phyloP scores from a whole-genome alignment of 2,888 invertebrate genomes.

The Eupsilia transversa region DNA sequence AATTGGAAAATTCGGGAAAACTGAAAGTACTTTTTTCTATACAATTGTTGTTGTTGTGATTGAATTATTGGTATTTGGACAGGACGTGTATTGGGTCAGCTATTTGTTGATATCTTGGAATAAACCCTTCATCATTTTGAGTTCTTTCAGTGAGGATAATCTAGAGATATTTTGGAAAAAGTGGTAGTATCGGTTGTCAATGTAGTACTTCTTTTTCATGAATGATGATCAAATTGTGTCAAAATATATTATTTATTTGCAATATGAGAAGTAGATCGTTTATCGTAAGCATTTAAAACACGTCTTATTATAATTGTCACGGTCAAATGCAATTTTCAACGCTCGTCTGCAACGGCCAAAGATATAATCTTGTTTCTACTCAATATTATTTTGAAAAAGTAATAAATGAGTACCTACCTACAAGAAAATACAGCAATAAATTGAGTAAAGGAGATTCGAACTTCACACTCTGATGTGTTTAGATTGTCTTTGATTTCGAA shows the following conservation, averaged over 20 bases:
- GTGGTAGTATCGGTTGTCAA: background rate
- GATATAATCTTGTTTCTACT: background rate
- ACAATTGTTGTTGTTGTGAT: no score
- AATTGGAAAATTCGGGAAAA: no score
- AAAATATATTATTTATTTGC: no score
- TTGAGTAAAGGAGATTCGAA: conserved; percentile 1
- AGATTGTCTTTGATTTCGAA: background rate
- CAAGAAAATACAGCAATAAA: background rate
- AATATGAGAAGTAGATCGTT: no score
- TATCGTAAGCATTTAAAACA: background rate
- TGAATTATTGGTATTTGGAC: no score
- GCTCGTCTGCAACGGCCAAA: conserved; percentile 1
- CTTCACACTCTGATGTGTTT: background rate
- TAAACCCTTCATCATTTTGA: background rate
- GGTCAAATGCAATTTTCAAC: background rate
- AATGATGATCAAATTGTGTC: background rate
- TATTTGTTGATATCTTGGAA: background rate
- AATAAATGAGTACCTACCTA: background rate
- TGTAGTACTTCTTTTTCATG: background rate
- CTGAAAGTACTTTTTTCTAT: no score
- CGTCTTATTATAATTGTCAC: background rate
- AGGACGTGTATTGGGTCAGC: background rate
- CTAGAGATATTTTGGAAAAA: background rate
- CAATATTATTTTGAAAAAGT: background rate
- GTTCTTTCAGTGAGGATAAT: background rate